These are phyloP conservation scores for Nycticorax nycticorax DNA, from an alignment of 2,113 vertebrate genomes.

Conservation along the genomic window DNA sequence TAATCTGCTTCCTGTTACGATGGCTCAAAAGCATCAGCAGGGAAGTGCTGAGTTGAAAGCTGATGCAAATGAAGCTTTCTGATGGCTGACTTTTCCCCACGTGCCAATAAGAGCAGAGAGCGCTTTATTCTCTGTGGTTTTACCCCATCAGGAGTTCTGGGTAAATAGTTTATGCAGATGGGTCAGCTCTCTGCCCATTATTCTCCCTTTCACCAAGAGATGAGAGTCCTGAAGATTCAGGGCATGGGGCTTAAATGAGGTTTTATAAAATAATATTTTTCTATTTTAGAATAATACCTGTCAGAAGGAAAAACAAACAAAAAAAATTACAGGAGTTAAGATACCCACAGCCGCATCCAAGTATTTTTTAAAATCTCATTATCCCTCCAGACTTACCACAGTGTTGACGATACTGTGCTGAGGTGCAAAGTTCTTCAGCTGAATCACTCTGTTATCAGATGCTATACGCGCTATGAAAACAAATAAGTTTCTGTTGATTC, in stretches of 20 bases:
- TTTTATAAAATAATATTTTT: constrained; percentile 39
- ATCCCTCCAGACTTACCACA: not conserved
- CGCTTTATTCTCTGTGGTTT: not conserved
- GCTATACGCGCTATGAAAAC: not conserved
- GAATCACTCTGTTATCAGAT: constrained; percentile 1
- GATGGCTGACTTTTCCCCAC: not conserved
- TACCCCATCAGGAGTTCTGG: not conserved
- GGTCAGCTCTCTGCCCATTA: not conserved
- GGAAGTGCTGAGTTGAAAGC: not conserved
- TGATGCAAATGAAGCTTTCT: not conserved
- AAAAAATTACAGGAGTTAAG: not conserved
- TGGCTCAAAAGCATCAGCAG: not conserved
- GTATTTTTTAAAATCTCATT: not conserved
- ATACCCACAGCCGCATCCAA: not conserved
- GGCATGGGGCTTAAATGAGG: not conserved
- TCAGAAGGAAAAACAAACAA: constrained; percentile 12
- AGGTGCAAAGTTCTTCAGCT: not conserved
- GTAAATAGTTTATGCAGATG: constrained; percentile 29
- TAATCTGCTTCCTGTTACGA: not conserved
- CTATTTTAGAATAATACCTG: constrained; percentile 7
- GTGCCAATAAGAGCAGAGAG: not conserved
- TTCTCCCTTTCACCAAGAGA: not conserved
- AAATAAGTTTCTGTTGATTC: constrained; percentile 8
- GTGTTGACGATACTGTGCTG: not conserved
- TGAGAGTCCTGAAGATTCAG: not conserved